phyloP scores from a whole-genome alignment of 2,113 vertebrate genomes.

The Sitta europaea region DNA sequence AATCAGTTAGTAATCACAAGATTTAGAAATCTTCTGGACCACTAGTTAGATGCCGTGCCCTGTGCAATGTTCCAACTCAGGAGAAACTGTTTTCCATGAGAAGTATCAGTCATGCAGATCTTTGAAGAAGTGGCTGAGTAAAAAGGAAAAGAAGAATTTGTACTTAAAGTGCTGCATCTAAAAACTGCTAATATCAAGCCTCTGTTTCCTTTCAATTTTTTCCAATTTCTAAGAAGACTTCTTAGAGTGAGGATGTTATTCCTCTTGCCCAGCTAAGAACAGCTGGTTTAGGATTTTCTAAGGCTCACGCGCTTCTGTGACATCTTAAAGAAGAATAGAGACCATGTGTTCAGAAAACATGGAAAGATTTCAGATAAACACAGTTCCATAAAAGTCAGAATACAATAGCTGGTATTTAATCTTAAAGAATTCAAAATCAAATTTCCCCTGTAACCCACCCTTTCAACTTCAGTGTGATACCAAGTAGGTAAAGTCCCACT shows the following conservation, averaged over 20 bases:
- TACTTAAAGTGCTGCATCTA: neutral
- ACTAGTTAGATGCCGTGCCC: neutral
- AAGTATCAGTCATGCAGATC: neutral
- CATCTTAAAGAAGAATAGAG: neutral
- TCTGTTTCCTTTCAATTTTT: neutral
- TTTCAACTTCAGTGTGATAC: neutral
- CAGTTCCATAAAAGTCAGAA: neutral
- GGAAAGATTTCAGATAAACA: neutral
- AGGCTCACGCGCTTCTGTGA: neutral
- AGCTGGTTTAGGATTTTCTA: neutral
- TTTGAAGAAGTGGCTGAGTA: neutral
- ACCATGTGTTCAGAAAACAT: neutral
- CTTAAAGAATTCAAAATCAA: neutral
- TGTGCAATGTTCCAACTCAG: neutral
- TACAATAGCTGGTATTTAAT: neutral
- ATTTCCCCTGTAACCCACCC: neutral
- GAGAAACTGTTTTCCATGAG: neutral
- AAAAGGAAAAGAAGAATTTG: neutral
- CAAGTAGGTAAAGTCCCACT: neutral
- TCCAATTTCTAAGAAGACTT: neutral
- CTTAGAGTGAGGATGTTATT: neutral
- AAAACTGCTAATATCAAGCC: neutral
- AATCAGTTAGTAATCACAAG: neutral
- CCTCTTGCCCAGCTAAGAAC: neutral
- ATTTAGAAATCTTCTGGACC: neutral